Percentiles rank a stretch among this genome's conserved stretches.
Evolutionary conservation across 2,113 vertebrate genomes (phyloP).

Genomic region (Malurus elegans): DNA sequence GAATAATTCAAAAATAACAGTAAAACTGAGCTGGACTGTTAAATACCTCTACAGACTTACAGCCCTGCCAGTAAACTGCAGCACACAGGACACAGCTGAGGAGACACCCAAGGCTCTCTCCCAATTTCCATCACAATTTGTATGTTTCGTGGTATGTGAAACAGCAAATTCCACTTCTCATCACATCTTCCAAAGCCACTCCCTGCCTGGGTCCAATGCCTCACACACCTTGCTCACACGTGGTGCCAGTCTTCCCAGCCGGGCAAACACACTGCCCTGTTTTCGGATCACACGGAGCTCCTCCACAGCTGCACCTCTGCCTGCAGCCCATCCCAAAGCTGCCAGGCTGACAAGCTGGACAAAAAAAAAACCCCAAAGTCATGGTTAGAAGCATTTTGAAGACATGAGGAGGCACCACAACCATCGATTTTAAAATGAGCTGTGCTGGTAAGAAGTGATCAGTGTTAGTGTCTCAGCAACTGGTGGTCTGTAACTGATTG

Average conservation of each 20-base stretch:
- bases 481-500: conserved; percentile 15
- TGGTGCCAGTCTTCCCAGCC: conserved; percentile 68
- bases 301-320: conserved; percentile 65
- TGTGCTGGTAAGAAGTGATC: neutral
- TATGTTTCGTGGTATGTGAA: neutral
- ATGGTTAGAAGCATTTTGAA: neutral
- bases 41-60: neutral
- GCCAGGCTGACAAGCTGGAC: conserved; percentile 58
- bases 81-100: neutral
- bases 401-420: neutral
- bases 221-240: conserved; percentile 56
- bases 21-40: neutral
- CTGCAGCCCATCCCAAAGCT: conserved; percentile 61
- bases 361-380: neutral
- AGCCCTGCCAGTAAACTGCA: neutral
- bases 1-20: neutral
- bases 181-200: neutral
- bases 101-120: neutral
- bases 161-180: neutral
- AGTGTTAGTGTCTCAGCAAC: neutral
- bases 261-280: conserved; percentile 74
- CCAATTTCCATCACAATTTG: neutral
- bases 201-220: too few relatives aligned
- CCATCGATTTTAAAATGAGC: neutral
- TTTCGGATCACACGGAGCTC: conserved; percentile 41